Evolutionary conservation across 2,888 invertebrate species (phyloP), one percentile per base, ranked within the genome.

Genomic region (Molorchus minor): DNA sequence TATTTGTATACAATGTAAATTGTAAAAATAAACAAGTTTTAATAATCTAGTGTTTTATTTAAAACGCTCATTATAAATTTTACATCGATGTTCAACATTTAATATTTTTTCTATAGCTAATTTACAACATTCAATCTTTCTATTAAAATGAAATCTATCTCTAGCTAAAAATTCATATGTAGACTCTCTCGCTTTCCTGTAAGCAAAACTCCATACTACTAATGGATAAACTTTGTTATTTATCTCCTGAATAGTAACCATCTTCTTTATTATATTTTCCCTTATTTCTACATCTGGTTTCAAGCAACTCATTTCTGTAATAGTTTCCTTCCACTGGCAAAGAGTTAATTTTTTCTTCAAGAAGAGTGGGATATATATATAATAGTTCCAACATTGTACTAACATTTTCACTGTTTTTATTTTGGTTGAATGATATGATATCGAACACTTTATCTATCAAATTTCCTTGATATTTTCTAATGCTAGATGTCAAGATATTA

Each of bases 1-100:
- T 25, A 25, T 25, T 25, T 25, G 25, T 25, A 25, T 25, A 8
- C 4, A 25, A 25, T 5, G 17, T 38, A 7, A 38, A 38, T 38
- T n/a, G n/a, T 12, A 2, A 41, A 20, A 41, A 19, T 1, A 41
- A 1, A 41, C 2, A 41, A 20, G n/a, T 13, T 41, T 4, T 10
- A 41, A 13, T 41, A 41, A 41, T 20, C n/a, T n/a, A 41, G 10
- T 41, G 20, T 41, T 41, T 41, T 41, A 41, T 41, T 19, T 41
- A 41, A 41, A 41, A 10, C 41, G 5, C 19, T 20, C 41, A 20
- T 12, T 41, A 20, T 41, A 41, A 41, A 41, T 41, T 41, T 41
- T 41, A 41, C 41, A 41, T 12, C 20, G 41, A 41, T 41, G 7
- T 2, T 41, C 41, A 41, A 2, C n/a, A 20, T 8, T 20, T 20